phyloP scores from a whole-genome alignment of 1,140 invertebrate genomes.

The Drosophila subpulchrella region DNA sequence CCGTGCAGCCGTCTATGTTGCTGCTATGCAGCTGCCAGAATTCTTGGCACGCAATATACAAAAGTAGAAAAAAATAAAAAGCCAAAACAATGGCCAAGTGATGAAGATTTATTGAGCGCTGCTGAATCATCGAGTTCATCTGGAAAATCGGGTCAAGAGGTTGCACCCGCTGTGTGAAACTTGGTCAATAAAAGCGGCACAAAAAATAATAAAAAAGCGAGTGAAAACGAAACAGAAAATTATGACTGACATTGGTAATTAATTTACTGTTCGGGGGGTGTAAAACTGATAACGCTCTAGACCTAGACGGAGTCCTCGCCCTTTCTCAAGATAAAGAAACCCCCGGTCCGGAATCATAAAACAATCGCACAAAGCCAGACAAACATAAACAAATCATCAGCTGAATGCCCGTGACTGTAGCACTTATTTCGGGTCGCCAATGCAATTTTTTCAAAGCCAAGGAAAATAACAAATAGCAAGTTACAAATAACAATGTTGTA shows the following conservation, averaged over 20 bases:
- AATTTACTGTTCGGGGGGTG: slow-evolving; percentile 1
- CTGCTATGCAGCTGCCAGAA: background rate
- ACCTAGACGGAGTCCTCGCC: slow-evolving; percentile 1
- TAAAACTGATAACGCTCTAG: slow-evolving; percentile 1
- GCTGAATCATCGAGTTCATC: slow-evolving; percentile 21
- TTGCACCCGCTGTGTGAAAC: slow-evolving; percentile 19
- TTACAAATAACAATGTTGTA: slow-evolving; percentile 41
- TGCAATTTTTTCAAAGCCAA: slow-evolving; percentile 10
- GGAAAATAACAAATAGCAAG: slow-evolving; percentile 10
- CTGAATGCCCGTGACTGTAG: slow-evolving; percentile 41
- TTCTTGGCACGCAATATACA: slow-evolving; percentile 9
- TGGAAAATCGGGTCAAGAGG: slow-evolving; percentile 58
- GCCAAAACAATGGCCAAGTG: slow-evolving; percentile 1
- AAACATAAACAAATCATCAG: slow-evolving; percentile 45
- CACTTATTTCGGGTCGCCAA: slow-evolving; percentile 46
- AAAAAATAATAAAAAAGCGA: background rate
- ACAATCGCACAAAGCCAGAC: slow-evolving; percentile 20
- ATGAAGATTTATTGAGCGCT: slow-evolving; percentile 44
- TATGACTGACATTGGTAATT: slow-evolving; percentile 1
- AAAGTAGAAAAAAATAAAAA: background rate
- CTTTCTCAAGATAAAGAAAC: slow-evolving; percentile 15
- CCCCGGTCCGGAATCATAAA: slow-evolving; percentile 19
- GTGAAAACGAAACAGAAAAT: slow-evolving; percentile 8
- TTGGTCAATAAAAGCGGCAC: slow-evolving; percentile 17
- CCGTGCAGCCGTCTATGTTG: slow-evolving; percentile 26